A percentile compares a stretch with the other conserved stretches of the same genome.
These are phyloP conservation scores for Sycophila texana DNA, from an alignment of 2,888 invertebrate genomes.

Conservation along the genomic window DNA sequence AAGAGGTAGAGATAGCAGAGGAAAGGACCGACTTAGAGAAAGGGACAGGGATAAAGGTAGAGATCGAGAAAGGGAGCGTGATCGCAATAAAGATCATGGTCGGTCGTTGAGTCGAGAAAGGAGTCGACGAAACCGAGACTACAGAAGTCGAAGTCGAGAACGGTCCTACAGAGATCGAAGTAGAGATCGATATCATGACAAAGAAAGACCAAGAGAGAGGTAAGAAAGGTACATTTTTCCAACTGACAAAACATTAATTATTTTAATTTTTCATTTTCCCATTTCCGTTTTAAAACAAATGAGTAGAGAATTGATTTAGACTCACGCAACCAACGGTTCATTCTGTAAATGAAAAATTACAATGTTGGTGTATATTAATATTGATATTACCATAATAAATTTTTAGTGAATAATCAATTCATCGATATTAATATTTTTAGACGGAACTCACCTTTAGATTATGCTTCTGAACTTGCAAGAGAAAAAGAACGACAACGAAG, in stretches of 20 bases:
- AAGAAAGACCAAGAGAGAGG: constrained; percentile 72
- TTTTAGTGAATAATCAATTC: too few species aligned
- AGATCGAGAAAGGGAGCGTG: constrained; percentile 66
- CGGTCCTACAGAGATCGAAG: constrained; percentile 69
- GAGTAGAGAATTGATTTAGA: background rate
- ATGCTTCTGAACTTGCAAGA: constrained; percentile 72
- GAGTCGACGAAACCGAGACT: constrained; percentile 70
- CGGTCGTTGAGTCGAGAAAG: constrained; percentile 68
- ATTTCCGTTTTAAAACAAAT: background rate
- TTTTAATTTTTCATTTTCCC: background rate
- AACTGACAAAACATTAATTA: background rate
- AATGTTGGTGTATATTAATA: too few species aligned
- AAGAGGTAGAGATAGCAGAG: constrained; percentile 65
- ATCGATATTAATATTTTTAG: constrained; percentile 59
- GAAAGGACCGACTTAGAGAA: constrained; percentile 67
- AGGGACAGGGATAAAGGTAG: constrained; percentile 69
- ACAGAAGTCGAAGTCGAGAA: constrained; percentile 73
- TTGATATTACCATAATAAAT: too few species aligned
- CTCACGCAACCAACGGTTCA: too few species aligned
- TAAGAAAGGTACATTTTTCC: constrained; percentile 52
- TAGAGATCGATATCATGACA: constrained; percentile 67
- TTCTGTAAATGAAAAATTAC: too few species aligned
- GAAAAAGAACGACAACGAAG: constrained; percentile 74
- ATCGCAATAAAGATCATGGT: constrained; percentile 64
- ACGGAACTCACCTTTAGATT: constrained; percentile 71